Evolutionary conservation across 2,888 invertebrate genomes (phyloP).

Genomic region (Agelastica alni): DNA sequence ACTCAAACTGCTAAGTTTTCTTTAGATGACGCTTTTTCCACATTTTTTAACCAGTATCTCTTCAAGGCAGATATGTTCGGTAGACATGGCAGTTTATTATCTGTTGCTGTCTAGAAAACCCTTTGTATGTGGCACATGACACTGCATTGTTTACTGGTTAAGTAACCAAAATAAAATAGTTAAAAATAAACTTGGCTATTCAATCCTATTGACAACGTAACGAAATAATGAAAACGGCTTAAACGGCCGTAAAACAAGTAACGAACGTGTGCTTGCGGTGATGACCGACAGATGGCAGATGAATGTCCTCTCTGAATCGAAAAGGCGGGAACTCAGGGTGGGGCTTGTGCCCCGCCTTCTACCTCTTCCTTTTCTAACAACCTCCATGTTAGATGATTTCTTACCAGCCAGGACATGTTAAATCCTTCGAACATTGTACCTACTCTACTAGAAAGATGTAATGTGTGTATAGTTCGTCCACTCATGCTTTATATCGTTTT

Average conservation of each 20-base stretch:
- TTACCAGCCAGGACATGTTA: constrained; percentile 48
- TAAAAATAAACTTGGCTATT: constrained; percentile 37
- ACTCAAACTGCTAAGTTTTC: too few relatives aligned
- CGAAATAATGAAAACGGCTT: constrained; percentile 49
- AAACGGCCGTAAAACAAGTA: background rate
- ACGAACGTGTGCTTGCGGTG: background rate
- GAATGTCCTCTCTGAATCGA: constrained; percentile 41
- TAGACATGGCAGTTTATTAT: too few relatives aligned
- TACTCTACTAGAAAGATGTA: constrained; percentile 44
- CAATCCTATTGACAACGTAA: constrained; percentile 52
- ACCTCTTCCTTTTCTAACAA: constrained; percentile 42
- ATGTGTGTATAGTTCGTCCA: constrained; percentile 46
- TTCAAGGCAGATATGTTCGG: too few relatives aligned
- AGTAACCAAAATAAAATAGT: background rate
- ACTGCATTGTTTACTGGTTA: background rate
- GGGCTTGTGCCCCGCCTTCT: constrained; percentile 49
- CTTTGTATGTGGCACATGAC: too few relatives aligned
- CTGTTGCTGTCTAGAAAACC: too few relatives aligned
- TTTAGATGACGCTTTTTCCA: too few relatives aligned
- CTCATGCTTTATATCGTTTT: constrained; percentile 40
- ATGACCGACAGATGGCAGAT: constrained; percentile 53
- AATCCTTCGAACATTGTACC: constrained; percentile 51
- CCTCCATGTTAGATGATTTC: constrained; percentile 56
- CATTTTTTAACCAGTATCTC: too few relatives aligned
- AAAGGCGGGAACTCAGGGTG: constrained; percentile 49